These are phyloP conservation scores for Varecia variegata DNA, from an alignment of 2,797 vertebrate genomes.

Conservation along the genomic window DNA sequence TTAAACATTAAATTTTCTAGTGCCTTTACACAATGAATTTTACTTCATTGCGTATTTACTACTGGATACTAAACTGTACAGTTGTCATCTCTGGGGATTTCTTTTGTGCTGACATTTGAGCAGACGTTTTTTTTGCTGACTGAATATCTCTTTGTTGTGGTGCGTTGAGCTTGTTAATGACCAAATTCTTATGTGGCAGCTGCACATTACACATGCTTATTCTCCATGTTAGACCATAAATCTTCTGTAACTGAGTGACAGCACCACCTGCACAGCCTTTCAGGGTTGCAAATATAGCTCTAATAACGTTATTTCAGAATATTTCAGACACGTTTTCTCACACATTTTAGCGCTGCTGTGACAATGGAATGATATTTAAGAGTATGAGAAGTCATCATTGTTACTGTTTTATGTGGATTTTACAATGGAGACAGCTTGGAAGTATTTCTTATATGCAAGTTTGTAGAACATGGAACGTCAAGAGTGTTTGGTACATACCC, in stretches of 20 bases:
- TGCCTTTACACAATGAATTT: neutral
- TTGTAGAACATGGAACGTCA: neutral
- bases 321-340: neutral
- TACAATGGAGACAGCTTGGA: neutral
- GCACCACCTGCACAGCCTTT: neutral
- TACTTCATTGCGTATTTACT: neutral
- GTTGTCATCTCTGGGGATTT: constrained; percentile 27
- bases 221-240: neutral
- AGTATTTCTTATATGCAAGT: neutral
- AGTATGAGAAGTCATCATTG: neutral
- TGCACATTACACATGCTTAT: neutral
- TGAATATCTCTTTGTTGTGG: constrained; percentile 41
- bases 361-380: neutral
- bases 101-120: constrained; percentile 51
- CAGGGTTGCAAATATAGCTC: neutral
- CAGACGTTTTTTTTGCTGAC: neutral
- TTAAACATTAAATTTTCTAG: neutral
- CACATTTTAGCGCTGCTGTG: neutral
- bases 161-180: constrained; percentile 38
- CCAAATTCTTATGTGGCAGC: constrained; percentile 55
- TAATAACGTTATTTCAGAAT: neutral
- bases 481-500: neutral
- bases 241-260: neutral
- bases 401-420: neutral
- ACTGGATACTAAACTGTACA: neutral